Evolutionary conservation across 1,140 invertebrate species (phyloP), one percentile per base, ranked within the genome.

Genomic region (Calephelis nemesis): DNA sequence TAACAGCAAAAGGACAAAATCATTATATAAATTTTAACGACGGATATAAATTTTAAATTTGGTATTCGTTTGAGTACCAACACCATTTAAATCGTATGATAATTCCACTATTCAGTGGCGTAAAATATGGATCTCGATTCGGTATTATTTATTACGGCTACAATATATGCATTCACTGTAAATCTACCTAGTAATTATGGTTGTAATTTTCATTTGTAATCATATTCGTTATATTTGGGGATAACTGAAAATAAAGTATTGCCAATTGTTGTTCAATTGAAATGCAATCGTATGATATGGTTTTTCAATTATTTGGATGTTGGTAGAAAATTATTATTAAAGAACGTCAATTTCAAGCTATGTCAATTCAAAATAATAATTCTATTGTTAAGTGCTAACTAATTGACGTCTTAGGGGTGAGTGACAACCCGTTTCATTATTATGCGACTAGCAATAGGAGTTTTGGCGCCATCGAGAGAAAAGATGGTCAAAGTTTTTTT

Each of bases 161-260:
- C 52, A 58, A 58, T 58, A 58, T 58, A 58, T 30, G 52, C 52
- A 58, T 58, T 30, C 52, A 58, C 52, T 58, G 13, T 58, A 30
- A 58, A 58, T 30, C 19, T 58, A 30, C 19, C 52, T 30, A 12
- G 52, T 58, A 58, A 58, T 58, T 58, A 58, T 39, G 19, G 52
- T 58, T 58, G 52, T 58, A 58, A 58, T 58, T 58, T 58, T 39
- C 52, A 58, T 58, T 58, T 58, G 52, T 58, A 58, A 58, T 58
- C 52, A 58, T 58, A 10, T 39, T 9, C 52, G 52, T 58, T 4
- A 39, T 58, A 58, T 58, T 58, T 58, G 52, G 19, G 30, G 19
- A 58, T 58, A 30, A 30, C 11, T 30, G 52, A 58, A 58, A 58
- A 58, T 58, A 58, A 58, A 11, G 19, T 58, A 39, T 10, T 6